Conservation (phyloP, 2,888 invertebrate species). For the Cephalotes varians region DNA sequence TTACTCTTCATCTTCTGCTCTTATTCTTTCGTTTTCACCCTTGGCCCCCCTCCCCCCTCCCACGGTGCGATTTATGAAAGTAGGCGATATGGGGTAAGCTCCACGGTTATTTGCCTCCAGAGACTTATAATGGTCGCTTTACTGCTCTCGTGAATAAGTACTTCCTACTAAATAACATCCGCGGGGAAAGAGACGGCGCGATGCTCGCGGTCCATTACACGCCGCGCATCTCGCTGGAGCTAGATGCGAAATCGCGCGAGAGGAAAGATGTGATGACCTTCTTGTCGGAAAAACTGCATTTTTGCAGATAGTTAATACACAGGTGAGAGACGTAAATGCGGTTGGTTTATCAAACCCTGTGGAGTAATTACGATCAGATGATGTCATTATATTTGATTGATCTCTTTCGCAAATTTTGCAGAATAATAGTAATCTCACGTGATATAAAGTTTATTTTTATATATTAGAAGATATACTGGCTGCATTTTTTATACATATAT, state of each 20-base stretch:
- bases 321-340: background rate
- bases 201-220: conserved; percentile 50
- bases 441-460: background rate
- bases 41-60: conserved; percentile 16
- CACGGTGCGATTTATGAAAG: conserved; percentile 69
- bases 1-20: conserved; percentile 37
- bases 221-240: conserved; percentile 6
- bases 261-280: conserved; percentile 22
- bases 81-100: conserved; percentile 62
- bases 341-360: background rate
- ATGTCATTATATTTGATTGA: background rate
- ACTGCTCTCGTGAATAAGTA: conserved; percentile 67
- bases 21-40: conserved; percentile 36
- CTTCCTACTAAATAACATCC: conserved; percentile 67
- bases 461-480: background rate
- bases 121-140: conserved; percentile 71
- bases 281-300: background rate
- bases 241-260: conserved; percentile 36
- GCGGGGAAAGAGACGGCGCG: conserved; percentile 50
- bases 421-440: background rate
- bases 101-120: conserved; percentile 69
- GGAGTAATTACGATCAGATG: background rate
- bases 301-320: conserved; percentile 15
- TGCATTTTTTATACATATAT: too few relatives aligned
- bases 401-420: background rate